Percentiles rank a stretch among this genome's conserved stretches.
Conservation (phyloP, 2,113 vertebrate species). For the Tringa solitaria region DNA sequence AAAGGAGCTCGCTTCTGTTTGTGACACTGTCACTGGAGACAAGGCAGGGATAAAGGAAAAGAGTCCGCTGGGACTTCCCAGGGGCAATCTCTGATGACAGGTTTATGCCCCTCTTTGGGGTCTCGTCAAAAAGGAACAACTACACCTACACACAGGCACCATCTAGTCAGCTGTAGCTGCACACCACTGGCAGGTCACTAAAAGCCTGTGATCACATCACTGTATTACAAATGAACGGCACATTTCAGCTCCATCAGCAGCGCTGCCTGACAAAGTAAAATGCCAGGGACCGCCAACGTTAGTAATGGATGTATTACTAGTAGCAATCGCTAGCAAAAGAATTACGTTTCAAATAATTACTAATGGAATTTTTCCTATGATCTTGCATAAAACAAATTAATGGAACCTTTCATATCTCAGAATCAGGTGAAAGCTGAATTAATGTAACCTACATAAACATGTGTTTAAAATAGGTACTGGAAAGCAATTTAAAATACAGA, state of each 20-base stretch:
- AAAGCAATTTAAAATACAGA: conserved; percentile 8
- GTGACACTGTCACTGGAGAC: background rate
- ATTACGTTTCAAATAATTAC: background rate
- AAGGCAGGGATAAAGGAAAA: background rate
- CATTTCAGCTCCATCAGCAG: background rate
- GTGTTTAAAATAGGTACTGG: background rate
- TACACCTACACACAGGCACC: background rate
- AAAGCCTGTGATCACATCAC: background rate
- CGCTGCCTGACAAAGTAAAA: background rate
- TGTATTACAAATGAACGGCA: background rate
- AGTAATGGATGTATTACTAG: background rate
- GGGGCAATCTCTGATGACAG: background rate
- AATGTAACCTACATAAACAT: background rate
- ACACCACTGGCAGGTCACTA: background rate
- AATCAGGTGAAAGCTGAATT: background rate
- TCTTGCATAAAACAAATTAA: background rate
- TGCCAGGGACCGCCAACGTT: background rate
- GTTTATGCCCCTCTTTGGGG: background rate
- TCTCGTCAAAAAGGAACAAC: background rate
- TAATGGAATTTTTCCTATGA: background rate
- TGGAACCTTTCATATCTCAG: background rate
- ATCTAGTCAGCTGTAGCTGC: background rate
- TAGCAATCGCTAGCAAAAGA: background rate
- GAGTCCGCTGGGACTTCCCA: background rate
- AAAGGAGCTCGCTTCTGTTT: background rate